A percentile compares a stretch with the other conserved stretches of the same genome.
These are phyloP conservation scores for Limnodromus scolopaceus DNA, from an alignment of 2,797 vertebrate genomes.

Conservation along the genomic window DNA sequence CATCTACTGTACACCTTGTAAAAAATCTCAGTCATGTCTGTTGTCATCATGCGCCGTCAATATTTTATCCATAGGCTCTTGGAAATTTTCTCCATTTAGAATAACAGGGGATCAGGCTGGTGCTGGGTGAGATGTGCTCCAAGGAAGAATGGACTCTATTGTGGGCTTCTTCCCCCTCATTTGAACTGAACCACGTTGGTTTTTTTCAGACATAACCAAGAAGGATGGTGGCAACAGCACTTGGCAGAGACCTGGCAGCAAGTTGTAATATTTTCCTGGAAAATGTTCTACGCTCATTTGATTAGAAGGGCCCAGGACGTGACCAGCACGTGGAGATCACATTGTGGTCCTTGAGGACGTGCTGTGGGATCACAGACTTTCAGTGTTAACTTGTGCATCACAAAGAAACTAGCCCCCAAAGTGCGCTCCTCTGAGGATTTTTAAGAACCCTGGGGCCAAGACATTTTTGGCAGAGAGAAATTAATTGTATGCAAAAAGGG, in stretches of 20 bases:
- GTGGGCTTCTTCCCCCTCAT: not conserved
- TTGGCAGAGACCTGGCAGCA: not conserved
- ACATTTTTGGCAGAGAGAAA: not conserved
- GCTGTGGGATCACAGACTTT: not conserved
- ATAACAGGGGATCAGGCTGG: not conserved
- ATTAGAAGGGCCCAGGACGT: not conserved
- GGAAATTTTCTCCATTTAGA: not conserved
- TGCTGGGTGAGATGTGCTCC: not conserved
- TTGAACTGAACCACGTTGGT: not conserved
- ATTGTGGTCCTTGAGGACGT: not conserved
- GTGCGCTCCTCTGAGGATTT: not conserved
- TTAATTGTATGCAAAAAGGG: not conserved
- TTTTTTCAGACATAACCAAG: not conserved
- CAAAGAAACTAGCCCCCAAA: not conserved
- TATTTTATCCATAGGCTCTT: not conserved
- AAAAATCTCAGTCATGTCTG: not conserved
- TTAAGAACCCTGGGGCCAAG: not conserved
- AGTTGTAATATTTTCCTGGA: not conserved
- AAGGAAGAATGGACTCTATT: not conserved
- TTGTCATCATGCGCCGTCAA: accelerated
- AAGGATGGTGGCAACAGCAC: not conserved
- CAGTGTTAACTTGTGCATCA: not conserved
- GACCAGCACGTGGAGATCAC: not conserved
- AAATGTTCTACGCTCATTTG: not conserved
- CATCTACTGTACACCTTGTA: not conserved